These are phyloP conservation scores for Anhinga rufa DNA, from an alignment of 2,113 vertebrate species.

Conservation along the genomic window DNA sequence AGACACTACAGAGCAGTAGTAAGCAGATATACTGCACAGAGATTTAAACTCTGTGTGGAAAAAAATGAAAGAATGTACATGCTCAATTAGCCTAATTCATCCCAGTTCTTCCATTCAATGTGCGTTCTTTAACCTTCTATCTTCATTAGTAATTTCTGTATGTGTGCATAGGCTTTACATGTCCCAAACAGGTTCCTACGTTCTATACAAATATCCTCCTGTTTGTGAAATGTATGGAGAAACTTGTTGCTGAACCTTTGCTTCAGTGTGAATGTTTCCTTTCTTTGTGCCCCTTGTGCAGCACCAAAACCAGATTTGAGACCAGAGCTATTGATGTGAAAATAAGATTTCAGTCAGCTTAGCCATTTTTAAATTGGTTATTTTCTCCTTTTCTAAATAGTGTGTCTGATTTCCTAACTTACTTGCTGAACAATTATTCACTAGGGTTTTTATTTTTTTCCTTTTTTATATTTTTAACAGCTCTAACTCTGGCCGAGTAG, in stretches of 20 bases:
- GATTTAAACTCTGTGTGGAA: accelerated
- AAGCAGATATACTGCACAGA: not conserved
- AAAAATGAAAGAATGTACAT: not conserved
- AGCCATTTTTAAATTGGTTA: not conserved
- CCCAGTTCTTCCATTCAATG: not conserved
- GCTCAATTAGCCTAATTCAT: not conserved
- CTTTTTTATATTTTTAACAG: not conserved
- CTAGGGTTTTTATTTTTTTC: not conserved
- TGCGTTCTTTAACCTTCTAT: not conserved
- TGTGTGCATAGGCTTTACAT: not conserved
- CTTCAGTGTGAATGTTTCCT: not conserved
- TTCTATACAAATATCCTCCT: not conserved
- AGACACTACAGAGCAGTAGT: not conserved
- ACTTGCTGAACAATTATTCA: not conserved
- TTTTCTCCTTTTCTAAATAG: not conserved
- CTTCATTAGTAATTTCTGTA: accelerated
- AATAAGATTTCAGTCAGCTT: not conserved
- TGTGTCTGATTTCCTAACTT: not conserved
- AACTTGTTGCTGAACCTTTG: not conserved
- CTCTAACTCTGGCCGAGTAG: not conserved
- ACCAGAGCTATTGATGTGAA: not conserved
- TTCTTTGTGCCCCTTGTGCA: not conserved
- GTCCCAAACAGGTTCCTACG: not conserved
- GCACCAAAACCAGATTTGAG: not conserved
- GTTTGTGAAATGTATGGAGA: not conserved